Conservation (phyloP, 2,113 vertebrate species). For the Dendrocopos noguchii region DNA sequence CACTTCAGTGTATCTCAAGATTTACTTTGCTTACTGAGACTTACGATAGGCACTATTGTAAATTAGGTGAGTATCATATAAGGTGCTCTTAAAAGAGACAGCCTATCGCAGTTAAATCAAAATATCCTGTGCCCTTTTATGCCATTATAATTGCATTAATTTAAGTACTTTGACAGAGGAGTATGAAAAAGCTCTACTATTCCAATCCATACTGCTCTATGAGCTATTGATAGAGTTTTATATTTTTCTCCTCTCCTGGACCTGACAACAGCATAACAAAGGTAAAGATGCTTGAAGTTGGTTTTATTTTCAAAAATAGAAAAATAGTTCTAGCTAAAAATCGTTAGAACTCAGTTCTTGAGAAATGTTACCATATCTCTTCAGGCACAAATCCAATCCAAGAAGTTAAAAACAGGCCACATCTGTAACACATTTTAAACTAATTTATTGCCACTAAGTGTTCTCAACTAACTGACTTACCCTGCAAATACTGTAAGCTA, state of each 20-base stretch:
- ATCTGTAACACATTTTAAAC: constrained; percentile 15
- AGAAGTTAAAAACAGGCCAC: neutral
- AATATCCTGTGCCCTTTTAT: neutral
- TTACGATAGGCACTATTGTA: neutral
- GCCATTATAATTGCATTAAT: neutral
- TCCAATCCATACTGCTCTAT: neutral
- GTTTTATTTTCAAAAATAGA: neutral
- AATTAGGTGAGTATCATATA: neutral
- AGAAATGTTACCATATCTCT: neutral
- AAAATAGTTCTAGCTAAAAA: neutral
- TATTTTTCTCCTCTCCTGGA: neutral
- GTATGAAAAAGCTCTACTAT: neutral
- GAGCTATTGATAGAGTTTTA: neutral
- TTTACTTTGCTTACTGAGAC: neutral
- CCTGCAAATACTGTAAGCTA: neutral
- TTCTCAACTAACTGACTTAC: constrained; percentile 27
- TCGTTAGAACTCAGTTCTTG: neutral
- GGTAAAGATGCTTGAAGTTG: neutral
- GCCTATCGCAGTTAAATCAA: neutral
- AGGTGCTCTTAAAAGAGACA: neutral
- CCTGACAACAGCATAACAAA: neutral
- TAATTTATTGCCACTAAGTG: constrained; percentile 30
- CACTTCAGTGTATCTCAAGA: neutral
- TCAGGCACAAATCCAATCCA: constrained; percentile 2
- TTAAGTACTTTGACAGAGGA: neutral